Evolutionary conservation across 2,888 invertebrate genomes (phyloP), one percentile per base, ranked within the genome.

Genomic region (Serripes groenlandicus): DNA sequence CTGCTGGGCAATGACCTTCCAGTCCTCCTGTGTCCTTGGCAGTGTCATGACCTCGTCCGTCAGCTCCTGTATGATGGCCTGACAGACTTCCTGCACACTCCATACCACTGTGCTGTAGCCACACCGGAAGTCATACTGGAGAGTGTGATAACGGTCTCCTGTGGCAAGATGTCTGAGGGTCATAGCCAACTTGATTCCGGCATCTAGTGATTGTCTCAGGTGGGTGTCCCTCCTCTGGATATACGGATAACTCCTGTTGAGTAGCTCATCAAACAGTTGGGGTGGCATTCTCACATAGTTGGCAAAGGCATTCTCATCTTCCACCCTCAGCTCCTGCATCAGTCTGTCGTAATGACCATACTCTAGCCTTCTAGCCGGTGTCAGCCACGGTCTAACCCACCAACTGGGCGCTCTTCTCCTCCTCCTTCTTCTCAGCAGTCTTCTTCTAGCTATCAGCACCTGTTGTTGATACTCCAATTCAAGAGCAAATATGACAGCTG

Each of bases 221-320:
- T 58, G 60, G 58, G 62, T 76, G 76, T 76, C 60, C 62, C 70
- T 58, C 69, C 42, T 60, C 77, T 60, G 71, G 62, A 71, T 60
- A 34, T 32, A 34, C 32, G 70, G 71, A 23, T n/a, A n/a, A 71
- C 70, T 62, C 71, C 77, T 71, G 34, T 71, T 71, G 35, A 71
- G 35, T 37, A 62, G 62, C 71, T 71, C 77, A 60, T 71, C 77
- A 77, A 71, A 71, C 58, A 72, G 62, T 18, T 72, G 34, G 54
- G 72, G 42, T 58, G 74, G 23, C 80, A 80, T 75, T 37, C 80
- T 60, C 64, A 80, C 35, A 62, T 60, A 80, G 64, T 77, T 74
- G 62, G 21, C n/a, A 62, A 69, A 64, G 35, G 23, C 54, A 56
- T 66, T 62, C 28, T 52, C 58, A 34, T 70, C 76, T 72, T 81